Percentiles rank a stretch among this genome's conserved stretches.
These are phyloP conservation scores for Brachionus plicatilis DNA, from an alignment of 1,140 invertebrate species.

Conservation along the genomic window DNA sequence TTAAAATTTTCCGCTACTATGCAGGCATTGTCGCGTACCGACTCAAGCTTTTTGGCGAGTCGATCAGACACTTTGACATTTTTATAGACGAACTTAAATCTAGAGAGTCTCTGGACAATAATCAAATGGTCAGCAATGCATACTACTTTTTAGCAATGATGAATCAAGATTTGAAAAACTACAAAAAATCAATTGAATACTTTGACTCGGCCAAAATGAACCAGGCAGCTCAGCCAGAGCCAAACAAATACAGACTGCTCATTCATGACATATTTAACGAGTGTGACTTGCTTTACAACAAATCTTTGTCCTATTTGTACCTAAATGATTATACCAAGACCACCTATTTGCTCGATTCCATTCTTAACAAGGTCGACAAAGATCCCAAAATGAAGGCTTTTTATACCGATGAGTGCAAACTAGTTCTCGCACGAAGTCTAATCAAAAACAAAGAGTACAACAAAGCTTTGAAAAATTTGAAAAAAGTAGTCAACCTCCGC, in stretches of 20 bases:
- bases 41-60: background rate
- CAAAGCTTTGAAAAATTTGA: background rate
- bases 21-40: background rate
- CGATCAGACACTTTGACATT: background rate
- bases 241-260: background rate
- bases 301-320: conserved; percentile 14
- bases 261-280: background rate
- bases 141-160: background rate
- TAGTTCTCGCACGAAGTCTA: background rate
- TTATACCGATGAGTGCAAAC: conserved; percentile 20
- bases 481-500: background rate
- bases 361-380: background rate
- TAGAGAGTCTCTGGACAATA: background rate
- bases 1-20: background rate
- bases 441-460: conserved; percentile 18
- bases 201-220: background rate
- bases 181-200: conserved; percentile 28
- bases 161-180: background rate
- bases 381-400: background rate
- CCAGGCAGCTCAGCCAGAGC: background rate
- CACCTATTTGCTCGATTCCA: background rate
- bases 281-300: background rate
- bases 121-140: conserved; percentile 10
- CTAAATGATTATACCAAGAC: background rate
- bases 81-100: background rate